Conservation (phyloP, 2,888 invertebrate genomes). For the Hecatera dysodea region DNA sequence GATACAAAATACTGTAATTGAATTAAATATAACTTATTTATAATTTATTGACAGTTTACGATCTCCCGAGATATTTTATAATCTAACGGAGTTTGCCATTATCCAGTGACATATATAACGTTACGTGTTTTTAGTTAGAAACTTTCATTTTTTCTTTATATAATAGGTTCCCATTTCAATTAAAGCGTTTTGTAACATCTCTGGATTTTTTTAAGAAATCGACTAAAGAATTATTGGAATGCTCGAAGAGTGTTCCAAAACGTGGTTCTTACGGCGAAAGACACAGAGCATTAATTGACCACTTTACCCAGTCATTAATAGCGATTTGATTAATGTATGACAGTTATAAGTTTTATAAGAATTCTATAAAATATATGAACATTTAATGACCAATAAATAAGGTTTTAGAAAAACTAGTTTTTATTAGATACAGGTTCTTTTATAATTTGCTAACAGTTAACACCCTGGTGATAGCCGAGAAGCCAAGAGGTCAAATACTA, state of each 20-base stretch:
- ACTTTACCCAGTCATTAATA: constrained; percentile 16
- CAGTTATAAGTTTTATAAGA: constrained; percentile 33
- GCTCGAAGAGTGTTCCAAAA: not conserved
- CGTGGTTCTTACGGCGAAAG: not conserved
- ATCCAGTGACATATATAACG: no score
- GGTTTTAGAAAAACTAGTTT: constrained; percentile 24
- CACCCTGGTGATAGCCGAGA: constrained; percentile 13
- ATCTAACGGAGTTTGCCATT: no score
- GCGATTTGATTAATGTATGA: constrained; percentile 29
- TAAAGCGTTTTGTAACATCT: no score
- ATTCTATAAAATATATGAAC: constrained; percentile 31
- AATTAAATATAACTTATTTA: no score
- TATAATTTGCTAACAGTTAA: constrained; percentile 12
- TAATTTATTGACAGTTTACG: no score
- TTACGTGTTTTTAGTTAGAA: no score
- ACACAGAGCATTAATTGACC: not conserved
- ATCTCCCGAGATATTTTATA: no score
- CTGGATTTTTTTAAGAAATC: not conserved
- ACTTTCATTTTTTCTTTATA: no score
- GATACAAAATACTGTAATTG: no score
- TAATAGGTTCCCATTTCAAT: no score
- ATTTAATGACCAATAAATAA: constrained; percentile 52
- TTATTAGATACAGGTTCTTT: constrained; percentile 23
- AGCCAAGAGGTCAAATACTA: constrained; percentile 24
- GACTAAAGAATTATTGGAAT: not conserved